phyloP scores from a whole-genome alignment of 2,888 invertebrate species.

The Beris morrisii region DNA sequence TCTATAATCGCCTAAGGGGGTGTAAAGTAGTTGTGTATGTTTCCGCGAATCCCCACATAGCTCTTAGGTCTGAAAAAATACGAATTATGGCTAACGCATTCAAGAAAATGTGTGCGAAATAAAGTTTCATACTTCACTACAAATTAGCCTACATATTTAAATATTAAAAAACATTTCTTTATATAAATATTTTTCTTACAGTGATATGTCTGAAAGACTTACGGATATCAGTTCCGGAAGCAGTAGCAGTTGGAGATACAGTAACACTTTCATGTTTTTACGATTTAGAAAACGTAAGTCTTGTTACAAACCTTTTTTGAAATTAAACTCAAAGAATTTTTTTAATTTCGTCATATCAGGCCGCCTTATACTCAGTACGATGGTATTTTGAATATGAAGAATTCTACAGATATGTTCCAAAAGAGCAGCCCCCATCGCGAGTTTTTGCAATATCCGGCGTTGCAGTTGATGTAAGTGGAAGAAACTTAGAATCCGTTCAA shows the following conservation, averaged over 20 bases:
- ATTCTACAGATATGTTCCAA: slow-evolving; percentile 61
- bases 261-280: slow-evolving; percentile 43
- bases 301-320: not conserved
- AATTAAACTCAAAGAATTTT: not conserved
- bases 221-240: slow-evolving; percentile 42
- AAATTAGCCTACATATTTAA: too few species aligned
- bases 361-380: slow-evolving; percentile 59
- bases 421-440: slow-evolving; percentile 57
- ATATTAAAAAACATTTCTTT: too few species aligned
- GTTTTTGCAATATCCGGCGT: slow-evolving; percentile 57
- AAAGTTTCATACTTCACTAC: too few species aligned
- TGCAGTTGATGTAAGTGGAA: slow-evolving; percentile 58
- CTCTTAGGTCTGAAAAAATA: too few species aligned
- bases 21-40: too few species aligned
- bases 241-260: slow-evolving; percentile 42
- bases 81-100: too few species aligned
- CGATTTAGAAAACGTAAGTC: slow-evolving; percentile 42
- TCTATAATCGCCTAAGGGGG: too few species aligned
- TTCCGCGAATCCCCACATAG: too few species aligned
- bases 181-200: slow-evolving; percentile 19
- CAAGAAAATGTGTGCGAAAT: too few species aligned
- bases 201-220: slow-evolving; percentile 42
- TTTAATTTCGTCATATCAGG: slow-evolving; percentile 31
- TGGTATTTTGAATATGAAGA: slow-evolving; percentile 60
- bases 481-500: not conserved